Evolutionary conservation across 2,113 vertebrate genomes (phyloP).

Genomic region (Siphamia tubifer): DNA sequence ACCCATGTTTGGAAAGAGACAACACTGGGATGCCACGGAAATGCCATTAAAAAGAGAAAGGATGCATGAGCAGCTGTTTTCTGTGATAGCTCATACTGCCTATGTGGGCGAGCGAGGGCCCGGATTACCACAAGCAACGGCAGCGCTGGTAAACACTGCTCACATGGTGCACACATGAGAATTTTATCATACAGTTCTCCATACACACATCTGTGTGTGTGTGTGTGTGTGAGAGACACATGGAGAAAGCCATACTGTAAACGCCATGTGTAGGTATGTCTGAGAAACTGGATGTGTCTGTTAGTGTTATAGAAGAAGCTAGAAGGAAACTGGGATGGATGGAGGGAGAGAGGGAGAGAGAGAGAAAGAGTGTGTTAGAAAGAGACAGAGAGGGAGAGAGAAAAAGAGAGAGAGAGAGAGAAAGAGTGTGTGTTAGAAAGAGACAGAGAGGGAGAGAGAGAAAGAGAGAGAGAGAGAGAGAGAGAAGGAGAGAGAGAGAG

Average conservation of each 20-base stretch:
- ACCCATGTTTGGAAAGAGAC: constrained; percentile 66
- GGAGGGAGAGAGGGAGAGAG: too few relatives aligned
- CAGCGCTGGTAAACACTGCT: constrained; percentile 44
- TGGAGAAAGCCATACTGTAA: neutral
- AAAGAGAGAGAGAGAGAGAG: too few relatives aligned
- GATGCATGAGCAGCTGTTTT: constrained; percentile 79
- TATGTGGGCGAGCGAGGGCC: constrained; percentile 53
- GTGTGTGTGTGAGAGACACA: neutral
- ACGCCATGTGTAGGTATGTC: neutral
- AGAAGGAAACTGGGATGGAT: neutral
- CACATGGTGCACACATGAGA: constrained; percentile 71
- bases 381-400: too few relatives aligned
- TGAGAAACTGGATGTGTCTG: neutral
- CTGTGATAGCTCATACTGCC: constrained; percentile 62
- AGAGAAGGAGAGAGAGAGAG: too few relatives aligned
- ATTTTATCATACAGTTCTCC: neutral
- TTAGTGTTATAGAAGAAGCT: neutral
- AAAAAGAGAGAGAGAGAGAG: too few relatives aligned
- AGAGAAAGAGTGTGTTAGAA: too few relatives aligned
- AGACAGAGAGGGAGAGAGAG: too few relatives aligned
- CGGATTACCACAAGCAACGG: constrained; percentile 55
- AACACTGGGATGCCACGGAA: constrained; percentile 70
- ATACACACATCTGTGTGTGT: neutral
- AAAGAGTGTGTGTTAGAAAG: too few relatives aligned
- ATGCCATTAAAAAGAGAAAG: constrained; percentile 78